Percentiles rank a stretch among this genome's conserved stretches.
These are phyloP conservation scores for Cyrtonyx montezumae DNA, from an alignment of 2,113 vertebrate species.

Conservation along the genomic window DNA sequence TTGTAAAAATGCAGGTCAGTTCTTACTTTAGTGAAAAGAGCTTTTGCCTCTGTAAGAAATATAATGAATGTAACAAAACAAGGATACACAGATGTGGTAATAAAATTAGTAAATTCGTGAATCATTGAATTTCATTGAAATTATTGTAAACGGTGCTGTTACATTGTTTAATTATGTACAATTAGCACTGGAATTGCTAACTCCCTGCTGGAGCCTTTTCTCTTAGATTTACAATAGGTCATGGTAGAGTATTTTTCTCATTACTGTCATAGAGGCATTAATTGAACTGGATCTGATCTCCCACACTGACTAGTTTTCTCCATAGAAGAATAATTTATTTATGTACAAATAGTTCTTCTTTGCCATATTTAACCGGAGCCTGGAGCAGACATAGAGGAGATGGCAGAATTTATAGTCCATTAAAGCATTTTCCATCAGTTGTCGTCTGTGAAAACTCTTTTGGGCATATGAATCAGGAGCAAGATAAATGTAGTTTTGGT, in stretches of 20 bases:
- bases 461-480: background rate
- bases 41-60: background rate
- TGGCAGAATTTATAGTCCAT: constrained; percentile 17
- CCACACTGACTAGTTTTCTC: background rate
- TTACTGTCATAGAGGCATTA: constrained; percentile 39
- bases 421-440: constrained; percentile 1
- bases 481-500: background rate
- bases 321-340: constrained; percentile 19
- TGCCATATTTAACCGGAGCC: background rate
- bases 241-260: constrained; percentile 43
- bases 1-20: constrained; percentile 17
- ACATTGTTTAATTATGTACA: constrained; percentile 46
- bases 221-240: constrained; percentile 43
- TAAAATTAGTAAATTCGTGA: constrained; percentile 34
- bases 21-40: background rate
- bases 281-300: constrained; percentile 35
- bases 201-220: constrained; percentile 51
- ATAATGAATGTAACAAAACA: background rate
- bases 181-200: constrained; percentile 47
- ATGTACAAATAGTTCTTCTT: background rate
- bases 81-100: constrained; percentile 31
- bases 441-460: background rate
- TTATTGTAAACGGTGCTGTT: constrained; percentile 49
- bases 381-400: background rate
- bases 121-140: constrained; percentile 36